Conservation (phyloP, 2,113 vertebrate species). For the Chaetodon auriga region DNA sequence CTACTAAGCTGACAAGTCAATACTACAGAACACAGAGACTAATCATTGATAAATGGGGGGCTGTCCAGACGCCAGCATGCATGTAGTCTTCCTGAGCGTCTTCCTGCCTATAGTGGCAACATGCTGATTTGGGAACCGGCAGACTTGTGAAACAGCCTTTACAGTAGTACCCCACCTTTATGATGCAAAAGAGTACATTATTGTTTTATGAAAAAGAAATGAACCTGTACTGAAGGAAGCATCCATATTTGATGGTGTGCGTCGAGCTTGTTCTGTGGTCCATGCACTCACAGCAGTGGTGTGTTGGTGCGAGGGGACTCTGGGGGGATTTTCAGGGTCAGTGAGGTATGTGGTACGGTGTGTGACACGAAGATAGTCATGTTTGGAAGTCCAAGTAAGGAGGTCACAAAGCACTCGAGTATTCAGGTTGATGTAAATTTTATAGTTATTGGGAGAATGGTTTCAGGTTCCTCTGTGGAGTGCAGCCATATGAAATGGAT, state of each 20-base stretch:
- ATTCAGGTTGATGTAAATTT: constrained; percentile 39
- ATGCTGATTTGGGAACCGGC: constrained; percentile 31
- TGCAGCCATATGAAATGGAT: constrained; percentile 29
- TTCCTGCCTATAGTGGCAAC: constrained; percentile 2
- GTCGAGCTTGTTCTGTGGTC: constrained; percentile 53
- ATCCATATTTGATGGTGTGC: constrained; percentile 81
- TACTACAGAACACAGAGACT: constrained; percentile 55
- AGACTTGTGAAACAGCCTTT: constrained; percentile 1
- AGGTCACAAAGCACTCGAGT: neutral
- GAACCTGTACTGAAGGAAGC: constrained; percentile 66
- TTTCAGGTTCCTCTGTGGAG: constrained; percentile 13
- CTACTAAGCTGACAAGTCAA: constrained; percentile 36
- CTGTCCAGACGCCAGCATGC: neutral
- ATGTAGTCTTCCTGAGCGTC: neutral
- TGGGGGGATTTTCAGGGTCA: constrained; percentile 26
- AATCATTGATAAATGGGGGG: constrained; percentile 53
- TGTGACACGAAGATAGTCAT: constrained; percentile 26
- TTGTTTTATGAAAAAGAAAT: constrained; percentile 79
- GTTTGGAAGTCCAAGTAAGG: constrained; percentile 30
- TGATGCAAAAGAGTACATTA: constrained; percentile 53
- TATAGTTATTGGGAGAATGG: constrained; percentile 22
- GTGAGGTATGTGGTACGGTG: constrained; percentile 12
- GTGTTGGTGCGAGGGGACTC: constrained; percentile 31
- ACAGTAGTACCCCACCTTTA: neutral
- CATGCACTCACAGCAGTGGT: constrained; percentile 43